Evolutionary conservation across 2,888 invertebrate species (phyloP), one percentile per base, ranked within the genome.

Genomic region (Pyrrhopygopsis socrates): DNA sequence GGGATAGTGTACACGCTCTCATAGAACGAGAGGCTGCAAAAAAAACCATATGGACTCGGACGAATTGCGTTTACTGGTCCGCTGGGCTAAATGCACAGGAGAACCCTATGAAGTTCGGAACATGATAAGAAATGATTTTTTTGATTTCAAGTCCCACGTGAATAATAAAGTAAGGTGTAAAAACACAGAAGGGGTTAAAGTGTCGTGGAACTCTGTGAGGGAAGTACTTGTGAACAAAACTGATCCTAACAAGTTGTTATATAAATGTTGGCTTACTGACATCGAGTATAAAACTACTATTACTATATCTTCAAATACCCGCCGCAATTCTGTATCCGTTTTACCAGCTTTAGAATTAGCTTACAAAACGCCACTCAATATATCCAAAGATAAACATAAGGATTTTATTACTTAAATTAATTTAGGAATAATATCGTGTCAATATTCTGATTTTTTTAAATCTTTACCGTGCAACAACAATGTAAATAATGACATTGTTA

Each of bases 121-220:
- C 27, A 30, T 30, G 30, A 74, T 71, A 75, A 18, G 20, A n/a
- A 79, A 84, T 81, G 81, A 86, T 22, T 60, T 88, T 13, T 89
- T 83, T 83, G 86, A 91, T 34, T 90, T 90, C 79, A 90, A 90
- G 75, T 63, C 63, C 71, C 86, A 71, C 58, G 73, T 89, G 15
- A 82, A 85, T 82, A 84, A 91, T 86, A 89, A 82, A 73, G 75
- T 83, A 20, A 89, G 89, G 87, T 71, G 80, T 22, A 91, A 91
- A 84, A 65, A 89, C 60, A 84, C 70, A 3, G 65, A 74, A 24
- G 82, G 82, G 6, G 24, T 38, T 9, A 87, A 82, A 34, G 50
- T 81, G 8, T 54, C 54, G 13, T 89, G 88, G 92, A 90, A 0
- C 76, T 80, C 81, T 30, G 88, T 86, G 75, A 11, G 80, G 81